Evolutionary conservation across 2,888 invertebrate species (phyloP).

Genomic region (Eupithecia centaureata): DNA sequence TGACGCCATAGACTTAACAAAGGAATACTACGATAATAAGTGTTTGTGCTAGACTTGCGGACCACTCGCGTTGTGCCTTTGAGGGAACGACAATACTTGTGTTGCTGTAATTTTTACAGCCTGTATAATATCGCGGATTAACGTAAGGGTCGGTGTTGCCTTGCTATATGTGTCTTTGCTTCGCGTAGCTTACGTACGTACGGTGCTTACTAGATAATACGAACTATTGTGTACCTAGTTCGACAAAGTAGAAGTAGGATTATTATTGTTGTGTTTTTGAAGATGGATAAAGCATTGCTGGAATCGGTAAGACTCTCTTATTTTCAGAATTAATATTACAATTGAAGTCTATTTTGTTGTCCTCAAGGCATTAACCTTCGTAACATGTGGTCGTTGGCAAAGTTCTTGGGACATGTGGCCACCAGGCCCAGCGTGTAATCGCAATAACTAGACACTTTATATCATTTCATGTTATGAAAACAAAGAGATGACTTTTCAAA

Average conservation of each 20-base stretch:
- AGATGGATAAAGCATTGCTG: conserved; percentile 52
- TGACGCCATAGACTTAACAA: conserved; percentile 78
- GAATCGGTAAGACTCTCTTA: conserved; percentile 58
- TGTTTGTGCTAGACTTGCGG: conserved; percentile 76
- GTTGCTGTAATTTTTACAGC: conserved; percentile 66
- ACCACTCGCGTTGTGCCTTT: conserved; percentile 81
- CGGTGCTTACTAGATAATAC: conserved; percentile 73
- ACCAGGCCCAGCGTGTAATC: conserved; percentile 65
- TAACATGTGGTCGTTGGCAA: conserved; percentile 74
- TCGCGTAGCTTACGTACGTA: conserved; percentile 78
- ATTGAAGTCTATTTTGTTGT: conserved; percentile 49
- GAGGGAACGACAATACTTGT: conserved; percentile 61
- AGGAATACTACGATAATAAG: conserved; percentile 57
- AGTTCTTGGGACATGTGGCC: conserved; percentile 74
- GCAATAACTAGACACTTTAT: conserved; percentile 38
- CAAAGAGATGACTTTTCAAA: conserved; percentile 32
- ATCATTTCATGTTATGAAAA: conserved; percentile 35
- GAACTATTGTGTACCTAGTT: conserved; percentile 32
- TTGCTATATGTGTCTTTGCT: conserved; percentile 82
- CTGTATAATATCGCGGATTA: conserved; percentile 69
- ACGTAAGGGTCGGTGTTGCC: conserved; percentile 79
- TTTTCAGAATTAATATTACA: conserved; percentile 33
- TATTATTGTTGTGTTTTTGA: conserved; percentile 36
- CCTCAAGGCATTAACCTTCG: conserved; percentile 66
- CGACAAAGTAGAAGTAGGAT: conserved; percentile 15